These are phyloP conservation scores for Tuta absoluta DNA, from an alignment of 2,888 invertebrate genomes.

Conservation along the genomic window DNA sequence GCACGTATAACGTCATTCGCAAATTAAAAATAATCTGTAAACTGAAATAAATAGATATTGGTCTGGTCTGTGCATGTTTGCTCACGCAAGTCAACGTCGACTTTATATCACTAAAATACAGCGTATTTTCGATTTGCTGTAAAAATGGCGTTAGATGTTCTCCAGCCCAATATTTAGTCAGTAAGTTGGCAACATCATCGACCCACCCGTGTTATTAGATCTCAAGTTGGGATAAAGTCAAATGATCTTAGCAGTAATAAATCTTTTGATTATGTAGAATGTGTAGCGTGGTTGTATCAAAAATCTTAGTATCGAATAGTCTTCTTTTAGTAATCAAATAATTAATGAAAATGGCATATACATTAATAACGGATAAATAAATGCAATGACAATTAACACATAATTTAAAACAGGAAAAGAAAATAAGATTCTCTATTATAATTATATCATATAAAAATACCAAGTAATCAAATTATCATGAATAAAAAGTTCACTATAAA, in stretches of 20 bases:
- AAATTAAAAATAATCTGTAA: no score
- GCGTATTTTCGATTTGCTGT: no score
- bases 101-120: no score
- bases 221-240: no score
- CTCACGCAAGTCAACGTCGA: no score
- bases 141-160: no score
- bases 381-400: slow-evolving; percentile 23
- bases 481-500: slow-evolving; percentile 35
- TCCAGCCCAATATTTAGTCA: background rate
- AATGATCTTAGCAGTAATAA: no score
- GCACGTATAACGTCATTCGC: no score
- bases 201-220: no score
- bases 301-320: background rate
- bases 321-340: background rate
- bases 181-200: background rate
- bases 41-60: no score
- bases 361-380: slow-evolving; percentile 17
- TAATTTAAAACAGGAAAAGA: slow-evolving; percentile 9
- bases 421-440: slow-evolving; percentile 21
- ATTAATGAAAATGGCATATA: background rate
- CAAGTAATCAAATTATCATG: background rate
- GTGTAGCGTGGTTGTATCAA: background rate
- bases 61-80: no score
- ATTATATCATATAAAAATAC: slow-evolving; percentile 10
- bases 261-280: no score